phyloP scores from a whole-genome alignment of 2,797 vertebrate genomes.

The Discoglossus pictus region DNA sequence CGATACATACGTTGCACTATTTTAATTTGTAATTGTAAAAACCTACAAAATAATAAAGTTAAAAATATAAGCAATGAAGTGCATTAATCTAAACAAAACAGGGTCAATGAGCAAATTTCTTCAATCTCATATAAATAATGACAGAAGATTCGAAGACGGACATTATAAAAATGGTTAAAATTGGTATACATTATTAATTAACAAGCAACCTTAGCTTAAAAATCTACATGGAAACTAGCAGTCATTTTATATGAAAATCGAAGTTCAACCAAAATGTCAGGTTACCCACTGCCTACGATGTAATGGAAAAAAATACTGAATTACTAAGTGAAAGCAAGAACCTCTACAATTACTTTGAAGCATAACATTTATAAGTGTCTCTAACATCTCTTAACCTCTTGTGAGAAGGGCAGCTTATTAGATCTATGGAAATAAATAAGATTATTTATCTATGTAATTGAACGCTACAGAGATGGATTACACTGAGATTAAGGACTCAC shows the following conservation, averaged over 20 bases:
- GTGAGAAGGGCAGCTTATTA: slow-evolving; percentile 56
- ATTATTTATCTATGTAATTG: slow-evolving; percentile 72
- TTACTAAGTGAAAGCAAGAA: slow-evolving; percentile 47
- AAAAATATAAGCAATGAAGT: too few species aligned
- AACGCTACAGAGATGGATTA: slow-evolving; percentile 70
- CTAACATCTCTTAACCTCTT: slow-evolving; percentile 50
- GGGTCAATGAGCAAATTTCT: too few species aligned
- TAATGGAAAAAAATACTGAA: slow-evolving; percentile 27
- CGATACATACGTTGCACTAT: too few species aligned
- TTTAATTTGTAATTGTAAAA: too few species aligned
- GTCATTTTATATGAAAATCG: not conserved
- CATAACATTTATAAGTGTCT: slow-evolving; percentile 51
- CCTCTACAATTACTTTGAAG: not conserved
- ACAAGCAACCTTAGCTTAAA: too few species aligned
- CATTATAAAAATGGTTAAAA: too few species aligned
- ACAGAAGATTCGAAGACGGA: too few species aligned
- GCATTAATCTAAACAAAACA: too few species aligned
- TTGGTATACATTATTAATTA: too few species aligned
- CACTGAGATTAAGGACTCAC: slow-evolving; percentile 67
- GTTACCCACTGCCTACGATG: not conserved
- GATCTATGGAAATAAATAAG: slow-evolving; percentile 66
- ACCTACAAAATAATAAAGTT: too few species aligned
- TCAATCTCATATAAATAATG: too few species aligned
- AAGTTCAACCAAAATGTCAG: slow-evolving; percentile 12
- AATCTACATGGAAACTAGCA: not conserved